Evolutionary conservation across 2,797 vertebrate genomes (phyloP).

Genomic region (Spea hammondii): DNA sequence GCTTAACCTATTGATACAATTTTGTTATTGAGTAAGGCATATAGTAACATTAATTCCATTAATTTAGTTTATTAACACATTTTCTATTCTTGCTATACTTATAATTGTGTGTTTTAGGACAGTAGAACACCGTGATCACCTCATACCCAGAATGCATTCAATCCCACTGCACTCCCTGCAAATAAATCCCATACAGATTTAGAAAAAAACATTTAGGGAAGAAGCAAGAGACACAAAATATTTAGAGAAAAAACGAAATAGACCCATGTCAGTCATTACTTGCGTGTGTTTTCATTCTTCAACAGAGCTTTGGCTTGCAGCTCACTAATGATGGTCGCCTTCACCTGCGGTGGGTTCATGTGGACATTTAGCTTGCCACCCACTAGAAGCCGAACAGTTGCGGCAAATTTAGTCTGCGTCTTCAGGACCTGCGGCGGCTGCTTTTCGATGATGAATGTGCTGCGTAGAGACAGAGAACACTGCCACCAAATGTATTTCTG

Average conservation of each 20-base stretch:
- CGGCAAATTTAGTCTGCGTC: slow-evolving; percentile 94
- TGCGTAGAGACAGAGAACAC: slow-evolving; percentile 52
- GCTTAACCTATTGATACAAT: too few relatives aligned
- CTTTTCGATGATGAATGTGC: slow-evolving; percentile 96
- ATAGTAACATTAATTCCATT: too few relatives aligned
- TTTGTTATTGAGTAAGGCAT: too few relatives aligned
- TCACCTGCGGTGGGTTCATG: slow-evolving; percentile 96
- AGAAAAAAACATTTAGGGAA: too few relatives aligned
- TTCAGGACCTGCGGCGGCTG: slow-evolving; percentile 92
- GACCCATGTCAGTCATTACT: slow-evolving; percentile 57
- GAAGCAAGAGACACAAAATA: not conserved
- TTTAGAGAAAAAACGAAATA: not conserved
- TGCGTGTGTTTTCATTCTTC: slow-evolving; percentile 90
- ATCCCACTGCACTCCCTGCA: too few relatives aligned
- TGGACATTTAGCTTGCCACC: slow-evolving; percentile 95
- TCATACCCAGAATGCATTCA: too few relatives aligned
- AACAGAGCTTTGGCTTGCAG: slow-evolving; percentile 92
- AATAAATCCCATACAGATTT: too few relatives aligned
- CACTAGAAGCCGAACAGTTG: slow-evolving; percentile 88
- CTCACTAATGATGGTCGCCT: slow-evolving; percentile 93
- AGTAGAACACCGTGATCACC: too few relatives aligned
- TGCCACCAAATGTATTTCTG: too few relatives aligned
- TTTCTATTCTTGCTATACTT: too few relatives aligned
- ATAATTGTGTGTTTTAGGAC: too few relatives aligned
- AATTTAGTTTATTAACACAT: too few relatives aligned